A percentile compares a stretch with the other conserved stretches of the same genome.
Conservation (phyloP, 2,113 vertebrate genomes). For the Myiagra hebetior region DNA sequence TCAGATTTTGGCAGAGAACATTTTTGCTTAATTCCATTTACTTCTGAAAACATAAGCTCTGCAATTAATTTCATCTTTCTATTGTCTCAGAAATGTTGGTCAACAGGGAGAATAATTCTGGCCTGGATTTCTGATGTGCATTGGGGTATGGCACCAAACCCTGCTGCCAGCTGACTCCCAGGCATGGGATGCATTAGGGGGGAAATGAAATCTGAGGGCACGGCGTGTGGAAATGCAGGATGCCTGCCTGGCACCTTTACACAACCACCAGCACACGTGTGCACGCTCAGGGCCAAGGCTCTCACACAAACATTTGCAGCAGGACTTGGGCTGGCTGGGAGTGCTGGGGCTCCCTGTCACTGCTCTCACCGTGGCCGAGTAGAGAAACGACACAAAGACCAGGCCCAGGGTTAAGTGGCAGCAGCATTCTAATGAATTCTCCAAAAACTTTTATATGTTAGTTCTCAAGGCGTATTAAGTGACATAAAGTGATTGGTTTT, state of each 20-base stretch:
- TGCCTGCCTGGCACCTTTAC: neutral
- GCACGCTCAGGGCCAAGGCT: neutral
- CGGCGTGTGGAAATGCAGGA: neutral
- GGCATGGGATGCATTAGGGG: neutral
- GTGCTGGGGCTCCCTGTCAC: neutral
- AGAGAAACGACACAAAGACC: too few species aligned
- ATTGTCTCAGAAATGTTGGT: constrained; percentile 62
- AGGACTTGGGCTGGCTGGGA: neutral
- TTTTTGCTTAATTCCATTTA: constrained; percentile 18
- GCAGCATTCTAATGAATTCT: too few species aligned
- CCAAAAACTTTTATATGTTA: too few species aligned
- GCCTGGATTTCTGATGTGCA: neutral
- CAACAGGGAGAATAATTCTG: constrained; percentile 43
- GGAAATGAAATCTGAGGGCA: neutral
- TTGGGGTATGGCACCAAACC: neutral
- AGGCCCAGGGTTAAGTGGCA: too few species aligned
- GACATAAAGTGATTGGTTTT: too few species aligned
- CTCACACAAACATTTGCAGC: rapidly evolving
- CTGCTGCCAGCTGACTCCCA: neutral
- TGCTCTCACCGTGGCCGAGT: too few species aligned
- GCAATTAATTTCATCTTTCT: constrained; percentile 61
- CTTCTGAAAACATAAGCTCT: constrained; percentile 30
- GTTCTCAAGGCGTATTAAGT: too few species aligned
- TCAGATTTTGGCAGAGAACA: constrained; percentile 48
- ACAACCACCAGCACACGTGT: neutral